Evolutionary conservation across 2,888 invertebrate species (phyloP).

Genomic region (Tortricodes alternella): DNA sequence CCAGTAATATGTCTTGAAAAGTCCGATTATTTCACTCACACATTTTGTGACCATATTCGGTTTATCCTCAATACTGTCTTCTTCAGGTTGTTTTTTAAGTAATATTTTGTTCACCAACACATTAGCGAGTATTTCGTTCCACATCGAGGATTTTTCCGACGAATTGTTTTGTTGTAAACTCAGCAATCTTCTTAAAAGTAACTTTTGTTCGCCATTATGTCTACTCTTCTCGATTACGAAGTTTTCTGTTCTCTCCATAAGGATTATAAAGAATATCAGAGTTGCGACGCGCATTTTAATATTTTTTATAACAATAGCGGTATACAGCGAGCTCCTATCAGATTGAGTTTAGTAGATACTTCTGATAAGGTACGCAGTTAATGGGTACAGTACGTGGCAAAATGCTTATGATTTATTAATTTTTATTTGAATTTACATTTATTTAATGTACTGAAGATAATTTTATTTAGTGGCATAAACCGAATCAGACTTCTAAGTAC

Average conservation of each 20-base stretch:
- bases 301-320: conserved; percentile 53
- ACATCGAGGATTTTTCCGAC: conserved; percentile 52
- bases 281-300: conserved; percentile 63
- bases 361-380: conserved; percentile 52
- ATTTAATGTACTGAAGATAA: too few species aligned
- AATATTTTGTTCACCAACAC: conserved; percentile 65
- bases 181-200: conserved; percentile 67
- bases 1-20: conserved; percentile 56
- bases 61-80: conserved; percentile 35
- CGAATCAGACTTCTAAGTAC: too few species aligned
- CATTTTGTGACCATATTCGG: conserved; percentile 45
- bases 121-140: conserved; percentile 70
- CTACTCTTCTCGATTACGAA: conserved; percentile 44
- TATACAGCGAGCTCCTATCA: conserved; percentile 59
- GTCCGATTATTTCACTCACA: conserved; percentile 51
- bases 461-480: too few species aligned
- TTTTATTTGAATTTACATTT: background rate
- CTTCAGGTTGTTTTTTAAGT: conserved; percentile 44
- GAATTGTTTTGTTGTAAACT: conserved; percentile 47
- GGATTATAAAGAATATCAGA: conserved; percentile 53
- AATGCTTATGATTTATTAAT: background rate
- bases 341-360: conserved; percentile 61
- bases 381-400: conserved; percentile 47
- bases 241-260: conserved; percentile 52
- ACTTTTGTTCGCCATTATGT: conserved; percentile 53